phyloP scores from a whole-genome alignment of 2,797 vertebrate species.

The Craterocephalus amniculus region DNA sequence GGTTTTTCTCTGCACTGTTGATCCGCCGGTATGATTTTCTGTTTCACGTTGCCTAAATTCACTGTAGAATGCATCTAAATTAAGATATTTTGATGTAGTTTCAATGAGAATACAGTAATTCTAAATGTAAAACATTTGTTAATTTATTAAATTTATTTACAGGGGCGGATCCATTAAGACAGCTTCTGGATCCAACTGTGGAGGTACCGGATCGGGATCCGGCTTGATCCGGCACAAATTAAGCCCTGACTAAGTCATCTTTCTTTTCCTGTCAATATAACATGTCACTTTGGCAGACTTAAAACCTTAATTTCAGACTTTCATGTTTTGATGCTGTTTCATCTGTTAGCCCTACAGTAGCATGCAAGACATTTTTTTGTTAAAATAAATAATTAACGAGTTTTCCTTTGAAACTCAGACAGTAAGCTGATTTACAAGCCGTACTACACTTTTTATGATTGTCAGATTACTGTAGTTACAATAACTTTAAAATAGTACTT shows the following conservation, averaged over 20 bases:
- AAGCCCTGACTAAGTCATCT: slow-evolving; percentile 20
- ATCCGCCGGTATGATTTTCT: no score
- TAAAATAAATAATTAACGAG: slow-evolving; percentile 47
- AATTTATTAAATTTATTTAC: no score
- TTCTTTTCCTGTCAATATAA: neutral
- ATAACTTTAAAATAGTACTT: neutral
- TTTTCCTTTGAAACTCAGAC: neutral
- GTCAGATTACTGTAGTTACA: neutral
- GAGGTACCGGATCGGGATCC: no score
- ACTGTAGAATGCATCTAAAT: no score
- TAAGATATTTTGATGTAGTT: no score
- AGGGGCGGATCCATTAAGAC: no score
- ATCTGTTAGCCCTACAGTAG: slow-evolving; percentile 29
- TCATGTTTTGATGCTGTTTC: slow-evolving; percentile 14
- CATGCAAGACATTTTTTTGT: slow-evolving; percentile 41
- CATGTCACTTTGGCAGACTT: slow-evolving; percentile 17
- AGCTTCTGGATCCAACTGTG: no score
- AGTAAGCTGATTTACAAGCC: slow-evolving; percentile 10
- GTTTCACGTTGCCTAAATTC: no score
- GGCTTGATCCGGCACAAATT: no score
- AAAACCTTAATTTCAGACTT: slow-evolving; percentile 18
- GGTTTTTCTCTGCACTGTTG: no score
- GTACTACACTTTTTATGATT: neutral
- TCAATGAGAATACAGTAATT: no score
- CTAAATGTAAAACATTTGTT: no score